Evolutionary conservation across 2,113 vertebrate species (phyloP).

Genomic region (Anhinga rufa): DNA sequence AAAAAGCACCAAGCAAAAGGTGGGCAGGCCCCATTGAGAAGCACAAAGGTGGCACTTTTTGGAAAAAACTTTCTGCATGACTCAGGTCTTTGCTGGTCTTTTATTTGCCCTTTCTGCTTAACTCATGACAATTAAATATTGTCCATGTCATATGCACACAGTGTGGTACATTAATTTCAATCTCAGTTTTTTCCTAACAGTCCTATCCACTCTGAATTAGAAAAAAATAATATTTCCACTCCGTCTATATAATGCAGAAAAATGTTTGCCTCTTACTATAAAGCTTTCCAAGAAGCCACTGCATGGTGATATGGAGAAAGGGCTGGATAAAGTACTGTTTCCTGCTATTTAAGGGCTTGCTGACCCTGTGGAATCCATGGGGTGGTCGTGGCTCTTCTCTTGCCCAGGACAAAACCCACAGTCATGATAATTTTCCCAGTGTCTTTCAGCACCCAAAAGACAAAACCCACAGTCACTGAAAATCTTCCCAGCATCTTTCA

Average conservation of each 20-base stretch:
- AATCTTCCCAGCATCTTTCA: not conserved
- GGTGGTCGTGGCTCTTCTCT: not conserved
- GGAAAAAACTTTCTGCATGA: fast-evolving
- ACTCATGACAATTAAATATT: not conserved
- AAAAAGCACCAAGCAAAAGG: fast-evolving
- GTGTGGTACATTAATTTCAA: not conserved
- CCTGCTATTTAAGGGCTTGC: not conserved
- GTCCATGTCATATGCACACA: no score
- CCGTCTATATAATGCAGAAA: not conserved
- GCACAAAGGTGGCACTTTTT: not conserved
- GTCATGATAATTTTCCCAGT: not conserved
- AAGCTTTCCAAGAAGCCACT: not conserved
- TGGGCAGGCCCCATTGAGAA: not conserved
- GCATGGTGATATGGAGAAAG: no score
- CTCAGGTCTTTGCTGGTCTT: not conserved
- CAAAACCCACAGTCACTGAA: not conserved
- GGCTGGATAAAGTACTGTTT: not conserved
- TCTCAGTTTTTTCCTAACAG: not conserved
- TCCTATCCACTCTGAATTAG: no score
- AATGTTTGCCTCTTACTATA: not conserved
- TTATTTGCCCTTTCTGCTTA: not conserved
- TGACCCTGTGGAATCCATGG: fast-evolving
- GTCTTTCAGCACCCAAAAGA: not conserved
- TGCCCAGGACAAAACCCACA: not conserved
- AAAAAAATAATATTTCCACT: not conserved